Evolutionary conservation across 2,797 vertebrate species (phyloP).

Genomic region (Eulemur coronatus): DNA sequence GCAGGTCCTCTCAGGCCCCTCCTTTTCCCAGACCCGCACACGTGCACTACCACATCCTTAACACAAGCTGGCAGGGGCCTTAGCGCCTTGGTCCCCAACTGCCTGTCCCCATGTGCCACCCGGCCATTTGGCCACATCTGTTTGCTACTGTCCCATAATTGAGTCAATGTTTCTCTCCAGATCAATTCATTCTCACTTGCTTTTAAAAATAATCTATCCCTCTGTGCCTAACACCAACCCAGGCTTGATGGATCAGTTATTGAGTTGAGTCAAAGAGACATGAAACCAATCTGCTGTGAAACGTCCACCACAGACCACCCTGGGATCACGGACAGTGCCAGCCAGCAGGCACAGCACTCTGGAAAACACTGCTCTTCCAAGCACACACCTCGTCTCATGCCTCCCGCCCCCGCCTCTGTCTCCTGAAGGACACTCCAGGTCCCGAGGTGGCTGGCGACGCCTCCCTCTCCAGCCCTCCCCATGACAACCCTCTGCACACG

Average conservation of each 20-base stretch:
- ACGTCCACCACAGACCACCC: background rate
- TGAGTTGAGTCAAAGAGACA: background rate
- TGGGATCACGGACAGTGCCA: rapidly evolving
- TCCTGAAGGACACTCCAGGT: background rate
- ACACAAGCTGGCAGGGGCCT: background rate
- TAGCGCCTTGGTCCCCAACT: background rate
- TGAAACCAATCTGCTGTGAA: background rate
- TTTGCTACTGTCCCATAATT: background rate
- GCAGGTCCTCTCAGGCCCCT: background rate
- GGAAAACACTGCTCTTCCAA: background rate
- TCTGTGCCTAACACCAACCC: background rate
- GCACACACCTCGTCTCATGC: background rate
- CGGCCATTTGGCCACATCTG: background rate
- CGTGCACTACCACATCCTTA: background rate
- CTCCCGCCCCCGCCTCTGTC: background rate
- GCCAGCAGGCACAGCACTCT: background rate
- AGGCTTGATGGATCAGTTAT: background rate
- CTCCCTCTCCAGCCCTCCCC: background rate
- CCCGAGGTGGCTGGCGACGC: rapidly evolving
- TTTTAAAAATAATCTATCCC: background rate
- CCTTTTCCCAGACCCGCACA: too few relatives aligned
- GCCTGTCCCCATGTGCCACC: background rate
- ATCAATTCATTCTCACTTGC: constrained; percentile 48
- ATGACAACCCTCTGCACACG: background rate
- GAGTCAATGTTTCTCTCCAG: background rate